Conservation (phyloP, 2,797 vertebrate species). For the Aplochiton taeniatus region DNA sequence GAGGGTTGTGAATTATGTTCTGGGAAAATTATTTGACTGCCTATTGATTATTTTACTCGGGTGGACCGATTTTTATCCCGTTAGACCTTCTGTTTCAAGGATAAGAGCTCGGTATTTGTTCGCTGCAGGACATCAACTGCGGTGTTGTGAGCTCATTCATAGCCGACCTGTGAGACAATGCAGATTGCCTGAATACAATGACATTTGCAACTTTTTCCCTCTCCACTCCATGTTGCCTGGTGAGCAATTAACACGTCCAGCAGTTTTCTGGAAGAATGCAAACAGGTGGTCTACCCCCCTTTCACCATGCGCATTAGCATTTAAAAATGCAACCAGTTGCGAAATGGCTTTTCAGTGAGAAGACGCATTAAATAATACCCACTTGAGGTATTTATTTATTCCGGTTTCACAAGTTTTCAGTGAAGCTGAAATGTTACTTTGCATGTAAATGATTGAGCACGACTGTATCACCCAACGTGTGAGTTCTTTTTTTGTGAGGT, state of each 20-base stretch:
- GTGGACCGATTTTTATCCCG: no score
- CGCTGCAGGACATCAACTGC: neutral
- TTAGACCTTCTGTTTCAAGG: neutral
- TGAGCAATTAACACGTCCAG: conserved; percentile 86
- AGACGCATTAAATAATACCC: conserved; percentile 62
- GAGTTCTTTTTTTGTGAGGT: no score
- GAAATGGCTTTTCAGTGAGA: conserved; percentile 60
- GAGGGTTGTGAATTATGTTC: no score
- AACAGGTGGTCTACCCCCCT: conserved; percentile 64
- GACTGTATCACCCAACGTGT: no score
- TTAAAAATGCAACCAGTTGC: conserved; percentile 70
- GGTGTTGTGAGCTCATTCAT: conserved; percentile 4
- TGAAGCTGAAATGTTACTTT: conserved; percentile 25
- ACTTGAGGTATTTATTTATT: conserved; percentile 29
- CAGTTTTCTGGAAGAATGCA: conserved; percentile 70
- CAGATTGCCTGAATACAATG: conserved; percentile 59
- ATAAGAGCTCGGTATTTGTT: neutral
- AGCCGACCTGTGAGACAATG: conserved; percentile 4
- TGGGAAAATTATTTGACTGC: no score
- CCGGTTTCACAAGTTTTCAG: conserved; percentile 31
- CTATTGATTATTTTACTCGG: no score
- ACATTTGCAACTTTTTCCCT: conserved; percentile 47
- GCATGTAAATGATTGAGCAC: conserved; percentile 6
- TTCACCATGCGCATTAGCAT: conserved; percentile 64
- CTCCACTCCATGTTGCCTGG: conserved; percentile 56